phyloP scores from a whole-genome alignment of 2,888 invertebrate genomes.

The Tachina fera region DNA sequence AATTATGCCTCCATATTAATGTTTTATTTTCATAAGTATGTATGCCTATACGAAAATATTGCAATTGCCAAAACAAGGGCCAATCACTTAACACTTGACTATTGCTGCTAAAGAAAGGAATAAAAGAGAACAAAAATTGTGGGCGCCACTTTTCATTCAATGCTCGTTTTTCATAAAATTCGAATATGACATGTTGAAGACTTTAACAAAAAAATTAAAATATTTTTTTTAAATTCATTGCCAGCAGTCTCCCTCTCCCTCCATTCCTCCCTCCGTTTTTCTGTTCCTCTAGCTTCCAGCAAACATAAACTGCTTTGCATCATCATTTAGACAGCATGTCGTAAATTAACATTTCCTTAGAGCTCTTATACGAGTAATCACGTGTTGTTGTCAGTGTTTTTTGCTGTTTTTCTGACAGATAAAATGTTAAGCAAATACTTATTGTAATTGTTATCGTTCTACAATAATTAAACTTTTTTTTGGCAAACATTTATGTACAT shows the following conservation, averaged over 20 bases:
- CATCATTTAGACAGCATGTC: conserved; percentile 24
- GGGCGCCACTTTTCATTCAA: conserved; percentile 59
- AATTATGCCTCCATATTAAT: conserved; percentile 33
- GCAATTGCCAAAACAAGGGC: conserved; percentile 27
- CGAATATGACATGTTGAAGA: conserved; percentile 16
- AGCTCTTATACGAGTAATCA: conserved; percentile 19
- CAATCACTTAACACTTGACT: conserved; percentile 68
- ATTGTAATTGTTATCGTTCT: conserved; percentile 3
- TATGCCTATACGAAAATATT: conserved; percentile 13
- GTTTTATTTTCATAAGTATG: not conserved
- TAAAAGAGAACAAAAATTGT: conserved; percentile 40
- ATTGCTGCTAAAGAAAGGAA: conserved; percentile 18
- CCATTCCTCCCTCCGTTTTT: no score
- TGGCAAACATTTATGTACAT: not conserved
- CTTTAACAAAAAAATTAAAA: conserved; percentile 56
- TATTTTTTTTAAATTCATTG: not conserved
- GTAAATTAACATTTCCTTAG: conserved; percentile 49
- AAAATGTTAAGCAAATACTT: conserved; percentile 34
- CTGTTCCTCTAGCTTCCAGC: no score
- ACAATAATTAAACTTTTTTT: conserved; percentile 8
- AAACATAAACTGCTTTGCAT: not conserved
- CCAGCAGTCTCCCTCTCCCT: not conserved
- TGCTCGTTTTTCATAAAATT: conserved; percentile 28
- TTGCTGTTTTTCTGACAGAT: conserved; percentile 52
- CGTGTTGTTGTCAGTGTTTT: conserved; percentile 60